Conservation (phyloP, 1,140 invertebrate genomes). For the Hylyphantes graminicola region DNA sequence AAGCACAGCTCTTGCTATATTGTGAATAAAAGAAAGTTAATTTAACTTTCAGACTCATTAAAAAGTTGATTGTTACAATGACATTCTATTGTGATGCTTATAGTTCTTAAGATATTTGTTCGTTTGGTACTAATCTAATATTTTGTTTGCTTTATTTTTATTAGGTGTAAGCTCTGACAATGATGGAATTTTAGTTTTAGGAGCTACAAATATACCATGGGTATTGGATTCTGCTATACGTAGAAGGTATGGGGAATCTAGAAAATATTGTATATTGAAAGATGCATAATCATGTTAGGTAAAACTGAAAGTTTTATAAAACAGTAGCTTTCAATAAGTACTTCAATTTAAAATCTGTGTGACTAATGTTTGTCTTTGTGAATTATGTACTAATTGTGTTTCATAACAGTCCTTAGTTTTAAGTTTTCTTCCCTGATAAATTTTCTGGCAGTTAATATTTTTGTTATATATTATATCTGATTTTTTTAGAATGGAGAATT, state of each 20-base stretch:
- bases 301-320: background rate
- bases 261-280: too few relatives aligned
- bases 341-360: background rate
- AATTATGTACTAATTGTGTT: background rate
- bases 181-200: conserved; percentile 94
- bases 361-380: background rate
- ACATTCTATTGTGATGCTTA: background rate
- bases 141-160: background rate
- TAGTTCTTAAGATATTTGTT: background rate
- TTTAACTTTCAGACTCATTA: too few relatives aligned
- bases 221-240: conserved; percentile 96
- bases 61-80: background rate
- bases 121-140: background rate
- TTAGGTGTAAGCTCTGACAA: conserved; percentile 92
- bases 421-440: too few relatives aligned
- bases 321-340: background rate
- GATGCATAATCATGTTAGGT: too few relatives aligned
- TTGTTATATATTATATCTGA: too few relatives aligned
- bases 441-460: too few relatives aligned
- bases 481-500: too few relatives aligned
- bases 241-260: conserved; percentile 73
- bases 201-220: conserved; percentile 99
- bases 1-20: too few relatives aligned
- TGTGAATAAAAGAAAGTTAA: too few relatives aligned
- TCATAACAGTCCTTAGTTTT: background rate